Conservation (phyloP, 2,797 vertebrate species). For the Danio aesculapii region DNA sequence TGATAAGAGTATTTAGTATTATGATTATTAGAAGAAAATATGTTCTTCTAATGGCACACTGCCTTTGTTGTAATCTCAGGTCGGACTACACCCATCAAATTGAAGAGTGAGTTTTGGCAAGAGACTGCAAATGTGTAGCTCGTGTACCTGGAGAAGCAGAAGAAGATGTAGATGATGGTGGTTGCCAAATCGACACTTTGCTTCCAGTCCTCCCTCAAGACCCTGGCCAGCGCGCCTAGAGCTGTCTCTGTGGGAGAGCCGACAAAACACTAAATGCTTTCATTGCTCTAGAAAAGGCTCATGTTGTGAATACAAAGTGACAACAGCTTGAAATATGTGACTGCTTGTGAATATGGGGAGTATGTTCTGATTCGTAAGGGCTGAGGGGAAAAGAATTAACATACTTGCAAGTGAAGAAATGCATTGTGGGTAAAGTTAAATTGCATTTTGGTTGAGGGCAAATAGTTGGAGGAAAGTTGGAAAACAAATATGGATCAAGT, state of each 20-base stretch:
- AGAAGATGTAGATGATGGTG: slow-evolving; percentile 93
- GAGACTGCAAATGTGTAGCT: slow-evolving; percentile 1
- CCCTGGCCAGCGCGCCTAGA: slow-evolving; percentile 88
- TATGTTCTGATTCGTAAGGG: neutral
- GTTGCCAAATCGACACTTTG: slow-evolving; percentile 93
- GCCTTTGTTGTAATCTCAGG: slow-evolving; percentile 56
- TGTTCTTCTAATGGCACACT: slow-evolving; percentile 55
- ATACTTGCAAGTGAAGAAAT: neutral
- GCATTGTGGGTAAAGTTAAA: neutral
- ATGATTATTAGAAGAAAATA: slow-evolving; percentile 66
- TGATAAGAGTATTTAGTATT: slow-evolving; percentile 64
- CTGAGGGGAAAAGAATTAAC: neutral
- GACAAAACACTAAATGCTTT: slow-evolving; percentile 45
- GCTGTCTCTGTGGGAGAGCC: slow-evolving; percentile 82
- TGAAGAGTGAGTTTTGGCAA: slow-evolving; percentile 51
- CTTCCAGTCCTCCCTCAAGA: slow-evolving; percentile 94
- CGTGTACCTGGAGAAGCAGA: slow-evolving; percentile 93
- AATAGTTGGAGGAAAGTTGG: neutral
- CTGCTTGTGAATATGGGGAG: slow-evolving; percentile 8
- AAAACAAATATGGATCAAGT: neutral
- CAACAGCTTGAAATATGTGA: slow-evolving; percentile 18
- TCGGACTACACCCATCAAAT: slow-evolving; percentile 44
- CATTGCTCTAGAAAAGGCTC: slow-evolving; percentile 27
- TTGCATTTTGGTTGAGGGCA: neutral
- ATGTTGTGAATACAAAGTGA: slow-evolving; percentile 5